Base-by-base conservation (phyloP, 2,888 invertebrate genomes). In the Arge pagana region DNA sequence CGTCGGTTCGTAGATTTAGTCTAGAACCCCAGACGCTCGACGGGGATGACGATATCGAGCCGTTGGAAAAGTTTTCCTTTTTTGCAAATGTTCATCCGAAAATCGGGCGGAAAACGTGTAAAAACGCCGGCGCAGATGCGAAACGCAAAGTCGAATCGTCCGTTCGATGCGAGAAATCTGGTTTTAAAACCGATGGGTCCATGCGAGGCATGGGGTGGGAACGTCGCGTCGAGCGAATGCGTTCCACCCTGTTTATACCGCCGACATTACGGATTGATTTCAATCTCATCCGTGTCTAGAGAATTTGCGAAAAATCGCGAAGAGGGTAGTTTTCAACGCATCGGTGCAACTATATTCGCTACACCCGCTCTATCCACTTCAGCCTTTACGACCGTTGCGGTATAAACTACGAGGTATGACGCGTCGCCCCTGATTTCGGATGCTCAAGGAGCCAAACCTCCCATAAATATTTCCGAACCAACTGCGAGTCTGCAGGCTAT, bases 401-500 rank as follows among this genome's bases (percentile, higher is more conserved):
- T 21, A 3, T 3, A n/a, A 10, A 19, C n/a, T 21, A 11, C 8
- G 45, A 19, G 13, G 10, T 33, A 33, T 3, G 1, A n/a, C 24
- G n/a, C n/a, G 13, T 23, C 15, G 33, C 33, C 33, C 23, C 45
- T 33, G 45, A 45, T 45, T 45, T 45, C 33, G 45, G 45, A 33
- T 35, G 45, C 33, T 13, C 33, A 23, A 21, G 33, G 33, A 31
- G 45, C 45, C 33, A 33, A 45, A 18, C 42, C 21, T 11, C n/a
- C 35, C 45, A 45, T 45, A 45, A 45, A 45, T 45, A 45, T 45
- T 45, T 45, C 45, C 45, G 23, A 45, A 45, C 45, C 45, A 45
- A 45, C 45, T 45, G 45, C 45, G 45, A 45, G 45, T 45, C 45
- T 45, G 45, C 45, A 45, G 45, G 45, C 45, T 45, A 45, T 45